Evolutionary conservation across 2,888 invertebrate species (phyloP).

Genomic region (Crossocerus cetratus): DNA sequence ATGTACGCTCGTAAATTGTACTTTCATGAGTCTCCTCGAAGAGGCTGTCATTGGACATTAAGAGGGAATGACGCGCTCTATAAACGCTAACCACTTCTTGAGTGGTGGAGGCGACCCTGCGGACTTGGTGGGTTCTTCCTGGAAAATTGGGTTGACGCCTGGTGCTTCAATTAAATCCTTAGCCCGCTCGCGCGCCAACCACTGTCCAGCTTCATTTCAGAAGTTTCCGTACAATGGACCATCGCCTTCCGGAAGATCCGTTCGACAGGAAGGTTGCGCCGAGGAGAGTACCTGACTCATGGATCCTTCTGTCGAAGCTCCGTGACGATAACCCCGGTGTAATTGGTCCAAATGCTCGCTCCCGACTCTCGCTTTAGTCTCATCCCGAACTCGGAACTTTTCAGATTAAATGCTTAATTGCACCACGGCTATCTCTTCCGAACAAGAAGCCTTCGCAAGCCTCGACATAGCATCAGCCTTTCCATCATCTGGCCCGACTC

Average conservation of each 20-base stretch:
- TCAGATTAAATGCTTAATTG: conserved; percentile 69
- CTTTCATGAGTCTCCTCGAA: conserved; percentile 47
- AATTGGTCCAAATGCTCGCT: conserved; percentile 64
- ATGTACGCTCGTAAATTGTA: conserved; percentile 39
- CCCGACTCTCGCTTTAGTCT: conserved; percentile 35
- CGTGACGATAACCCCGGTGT: conserved; percentile 66
- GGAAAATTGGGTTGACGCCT: conserved; percentile 60
- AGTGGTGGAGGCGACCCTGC: conserved; percentile 25
- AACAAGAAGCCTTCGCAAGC: conserved; percentile 5
- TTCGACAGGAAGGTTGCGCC: conserved; percentile 48
- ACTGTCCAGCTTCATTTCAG: conserved; percentile 61
- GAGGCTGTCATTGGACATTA: conserved; percentile 38
- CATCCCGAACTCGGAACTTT: conserved; percentile 62
- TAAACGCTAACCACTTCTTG: conserved; percentile 51
- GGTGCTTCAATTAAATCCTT: conserved; percentile 62
- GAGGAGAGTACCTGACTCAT: conserved; percentile 53
- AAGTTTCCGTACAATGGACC: conserved; percentile 61
- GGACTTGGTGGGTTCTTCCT: conserved; percentile 46
- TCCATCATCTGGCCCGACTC: not conserved
- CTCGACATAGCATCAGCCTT: conserved; percentile 1
- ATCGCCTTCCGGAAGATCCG: conserved; percentile 54
- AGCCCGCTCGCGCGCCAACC: conserved; percentile 38
- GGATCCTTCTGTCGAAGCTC: conserved; percentile 59
- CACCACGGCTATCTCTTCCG: conserved; percentile 55
- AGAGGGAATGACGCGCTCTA: conserved; percentile 43